Base-by-base conservation (phyloP, 1,140 invertebrate species). In the Drosophila aff. region DNA sequence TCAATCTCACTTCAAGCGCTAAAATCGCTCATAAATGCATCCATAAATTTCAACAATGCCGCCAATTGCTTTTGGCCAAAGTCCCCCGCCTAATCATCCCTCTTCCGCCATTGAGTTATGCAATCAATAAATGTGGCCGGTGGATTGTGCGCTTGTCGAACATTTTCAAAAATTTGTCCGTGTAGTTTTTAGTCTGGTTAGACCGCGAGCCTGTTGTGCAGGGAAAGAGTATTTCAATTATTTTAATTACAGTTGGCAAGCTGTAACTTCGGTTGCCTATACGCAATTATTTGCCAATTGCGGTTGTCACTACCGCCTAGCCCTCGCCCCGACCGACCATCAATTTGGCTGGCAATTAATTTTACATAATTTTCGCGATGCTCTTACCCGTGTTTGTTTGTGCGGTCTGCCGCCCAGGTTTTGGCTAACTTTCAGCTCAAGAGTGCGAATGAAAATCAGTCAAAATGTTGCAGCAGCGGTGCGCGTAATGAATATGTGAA, bases 261-360 rank as follows among this genome's bases (percentile, higher is more conserved):
- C 63, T 40, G 53, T 36, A 40, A 59, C 53, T 47, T 66, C 33
- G 53, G 43, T 36, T 33, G 50, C 44, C 52, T 9, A 63, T 76
- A 63, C 52, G 66, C 49, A 86, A 86, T 87, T 86, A 85, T 86
- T 85, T 86, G 71, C 76, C 66, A 86, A 82, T 87, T 86, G 82
- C 67, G 83, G 82, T 86, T 63, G 63, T 46, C 79, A 59, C 75
- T 44, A 57, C 53, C 33, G 18, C 10, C 11, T 0, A 1, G 13
- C 13, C 26, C 7, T 6, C 11, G 23, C 59, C 40, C 49, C 15
- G 47, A 36, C 58, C 41, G 43, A 43, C 38, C 26, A 57, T 78
- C 57, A 73, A 78, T 84, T 84, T 71, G 41, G 52, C 53, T 71
- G 46, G 40, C 81, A 87, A 86, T 86, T 76, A 87, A 87, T 86